A percentile compares a stretch with the other conserved stretches of the same genome.
These are phyloP conservation scores for Dascillus cervinus DNA, from an alignment of 2,888 invertebrate species.

Conservation along the genomic window DNA sequence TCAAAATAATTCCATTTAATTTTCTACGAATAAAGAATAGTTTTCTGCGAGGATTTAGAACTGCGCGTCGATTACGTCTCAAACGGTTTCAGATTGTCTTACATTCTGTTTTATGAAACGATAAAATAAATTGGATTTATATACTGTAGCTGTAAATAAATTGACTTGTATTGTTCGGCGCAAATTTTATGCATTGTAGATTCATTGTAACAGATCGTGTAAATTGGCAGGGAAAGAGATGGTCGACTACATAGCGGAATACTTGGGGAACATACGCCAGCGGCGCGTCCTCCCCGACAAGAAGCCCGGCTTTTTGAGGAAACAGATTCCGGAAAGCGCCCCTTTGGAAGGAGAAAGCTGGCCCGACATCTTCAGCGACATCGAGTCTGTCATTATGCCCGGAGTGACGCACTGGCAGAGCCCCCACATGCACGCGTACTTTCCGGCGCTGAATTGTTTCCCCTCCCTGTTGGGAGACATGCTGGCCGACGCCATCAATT, in stretches of 20 bases:
- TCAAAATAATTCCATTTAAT: no score
- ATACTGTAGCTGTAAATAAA: no score
- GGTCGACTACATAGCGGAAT: conserved; percentile 98
- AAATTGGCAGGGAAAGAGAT: conserved; percentile 78
- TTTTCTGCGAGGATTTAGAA: no score
- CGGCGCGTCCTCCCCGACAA: conserved; percentile 89
- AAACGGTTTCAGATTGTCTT: conserved; percentile 14
- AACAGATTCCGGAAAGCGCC: conserved; percentile 76
- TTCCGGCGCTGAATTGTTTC: conserved; percentile 89
- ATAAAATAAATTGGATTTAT: conserved; percentile 18
- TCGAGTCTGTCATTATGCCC: conserved; percentile 93
- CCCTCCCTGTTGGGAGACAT: conserved; percentile 94
- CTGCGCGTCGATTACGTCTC: no score
- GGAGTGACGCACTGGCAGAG: conserved; percentile 97
- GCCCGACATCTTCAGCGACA: conserved; percentile 86
- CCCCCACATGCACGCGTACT: conserved; percentile 97
- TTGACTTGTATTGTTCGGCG: no score
- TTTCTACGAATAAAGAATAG: no score
- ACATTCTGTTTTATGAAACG: conserved; percentile 15
- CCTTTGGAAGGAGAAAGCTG: conserved; percentile 83
- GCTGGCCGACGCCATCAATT: conserved; percentile 91
- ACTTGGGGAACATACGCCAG: conserved; percentile 83
- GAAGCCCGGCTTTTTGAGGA: conserved; percentile 88
- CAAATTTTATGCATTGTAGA: conserved; percentile 3
- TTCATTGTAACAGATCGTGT: conserved; percentile 3